phyloP scores from a whole-genome alignment of 2,113 vertebrate genomes.

The Oreochromis niloticus region DNA sequence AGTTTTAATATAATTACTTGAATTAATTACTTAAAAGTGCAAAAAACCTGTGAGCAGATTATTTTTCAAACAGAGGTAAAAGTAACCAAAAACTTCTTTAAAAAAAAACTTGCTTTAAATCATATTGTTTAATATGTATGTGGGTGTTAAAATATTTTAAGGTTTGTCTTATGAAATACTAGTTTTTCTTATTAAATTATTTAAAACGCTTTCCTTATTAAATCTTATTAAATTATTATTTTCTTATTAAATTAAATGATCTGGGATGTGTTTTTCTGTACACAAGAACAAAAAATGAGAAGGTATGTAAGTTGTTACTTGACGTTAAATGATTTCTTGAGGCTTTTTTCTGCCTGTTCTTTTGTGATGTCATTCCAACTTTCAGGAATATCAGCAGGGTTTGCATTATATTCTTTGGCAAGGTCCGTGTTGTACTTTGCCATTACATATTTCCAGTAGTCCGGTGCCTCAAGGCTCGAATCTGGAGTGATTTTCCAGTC shows the following conservation, averaged over 20 bases:
- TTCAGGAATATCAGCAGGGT: constrained; percentile 43
- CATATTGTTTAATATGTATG: not conserved
- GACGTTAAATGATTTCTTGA: not conserved
- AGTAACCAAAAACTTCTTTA: not conserved
- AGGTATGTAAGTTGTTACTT: not conserved
- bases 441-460: not conserved
- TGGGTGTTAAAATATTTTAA: not conserved
- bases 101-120: not conserved
- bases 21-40: not conserved
- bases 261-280: accelerated
- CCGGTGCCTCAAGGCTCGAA: accelerated
- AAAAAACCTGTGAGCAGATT: not conserved
- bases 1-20: not conserved
- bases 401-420: not conserved
- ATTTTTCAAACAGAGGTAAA: not conserved
- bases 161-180: too few species aligned
- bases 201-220: too few species aligned
- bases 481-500: not conserved
- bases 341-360: not conserved
- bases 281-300: not conserved
- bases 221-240: too few species aligned
- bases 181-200: too few species aligned
- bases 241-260: too few species aligned
- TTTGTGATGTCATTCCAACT: constrained; percentile 31
- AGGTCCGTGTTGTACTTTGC: accelerated